Evolutionary conservation across 2,797 vertebrate species (phyloP).

Genomic region (Falco novaeseelandiae): DNA sequence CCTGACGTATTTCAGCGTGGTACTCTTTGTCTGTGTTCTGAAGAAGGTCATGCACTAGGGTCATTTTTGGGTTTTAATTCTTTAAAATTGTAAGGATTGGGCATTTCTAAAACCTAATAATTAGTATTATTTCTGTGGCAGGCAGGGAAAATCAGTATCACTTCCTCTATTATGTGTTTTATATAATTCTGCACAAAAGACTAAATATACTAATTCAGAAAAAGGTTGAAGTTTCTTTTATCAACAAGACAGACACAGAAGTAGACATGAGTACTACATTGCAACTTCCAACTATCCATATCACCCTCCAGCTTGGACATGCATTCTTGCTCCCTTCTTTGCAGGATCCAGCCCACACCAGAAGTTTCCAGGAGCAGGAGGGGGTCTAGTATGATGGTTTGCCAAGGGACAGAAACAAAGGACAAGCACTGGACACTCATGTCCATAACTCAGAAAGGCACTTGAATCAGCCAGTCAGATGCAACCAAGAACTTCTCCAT

Average conservation of each 20-base stretch:
- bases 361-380: neutral
- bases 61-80: neutral
- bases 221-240: neutral
- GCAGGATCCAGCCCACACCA: neutral
- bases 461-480: neutral
- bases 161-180: neutral
- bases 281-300: neutral
- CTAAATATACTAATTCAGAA: neutral
- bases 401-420: neutral
- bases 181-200: neutral
- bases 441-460: neutral
- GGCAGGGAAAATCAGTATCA: neutral
- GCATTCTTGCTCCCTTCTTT: neutral
- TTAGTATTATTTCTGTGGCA: neutral
- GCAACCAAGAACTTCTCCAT: neutral
- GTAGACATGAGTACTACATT: neutral
- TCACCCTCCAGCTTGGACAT: neutral
- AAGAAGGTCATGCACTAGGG: neutral
- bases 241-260: neutral
- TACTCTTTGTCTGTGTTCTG: neutral
- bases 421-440: neutral
- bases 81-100: neutral
- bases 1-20: neutral
- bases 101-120: neutral
- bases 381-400: neutral